These are phyloP conservation scores for Gadus macrocephalus DNA, from an alignment of 2,113 vertebrate species.

Conservation along the genomic window DNA sequence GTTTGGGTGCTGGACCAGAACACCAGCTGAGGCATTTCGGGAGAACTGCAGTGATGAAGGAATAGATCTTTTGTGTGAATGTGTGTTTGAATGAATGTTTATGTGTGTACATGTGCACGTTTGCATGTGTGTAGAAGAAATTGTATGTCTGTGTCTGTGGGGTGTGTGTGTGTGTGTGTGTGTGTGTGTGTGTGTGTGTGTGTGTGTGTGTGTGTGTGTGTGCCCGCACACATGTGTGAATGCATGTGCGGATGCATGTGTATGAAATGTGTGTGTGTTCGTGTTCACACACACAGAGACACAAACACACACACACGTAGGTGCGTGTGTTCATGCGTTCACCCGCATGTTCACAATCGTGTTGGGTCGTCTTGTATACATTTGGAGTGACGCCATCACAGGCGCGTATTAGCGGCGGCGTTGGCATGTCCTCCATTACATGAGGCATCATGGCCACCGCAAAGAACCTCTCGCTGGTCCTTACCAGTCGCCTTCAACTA, in stretches of 20 bases:
- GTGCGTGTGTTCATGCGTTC: background rate
- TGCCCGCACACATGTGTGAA: background rate
- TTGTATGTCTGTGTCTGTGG: constrained; percentile 12
- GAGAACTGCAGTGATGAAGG: constrained; percentile 44
- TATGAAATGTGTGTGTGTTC: constrained; percentile 1
- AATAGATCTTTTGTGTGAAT: constrained; percentile 14
- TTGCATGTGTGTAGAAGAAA: constrained; percentile 22
- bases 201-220: background rate
- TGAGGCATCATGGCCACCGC: constrained; percentile 13
- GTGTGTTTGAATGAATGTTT: constrained; percentile 4
- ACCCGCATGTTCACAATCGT: background rate
- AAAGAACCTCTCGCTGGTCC: background rate
- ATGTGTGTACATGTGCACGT: constrained; percentile 22
- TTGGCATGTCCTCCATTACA: constrained; percentile 6
- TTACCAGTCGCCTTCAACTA: constrained; percentile 3
- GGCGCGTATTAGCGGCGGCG: constrained; percentile 16
- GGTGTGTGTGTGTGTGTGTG: constrained; percentile 11
- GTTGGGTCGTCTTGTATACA: too few relatives aligned
- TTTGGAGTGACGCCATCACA: background rate
- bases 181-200: constrained; percentile 6
- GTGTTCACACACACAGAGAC: constrained; percentile 1
- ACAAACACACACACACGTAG: background rate
- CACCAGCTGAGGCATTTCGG: constrained; percentile 92
- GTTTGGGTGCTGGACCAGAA: constrained; percentile 82
- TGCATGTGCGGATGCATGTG: constrained; percentile 9